Evolutionary conservation across 1,140 invertebrate species (phyloP).

Genomic region (Bombus balteatus): DNA sequence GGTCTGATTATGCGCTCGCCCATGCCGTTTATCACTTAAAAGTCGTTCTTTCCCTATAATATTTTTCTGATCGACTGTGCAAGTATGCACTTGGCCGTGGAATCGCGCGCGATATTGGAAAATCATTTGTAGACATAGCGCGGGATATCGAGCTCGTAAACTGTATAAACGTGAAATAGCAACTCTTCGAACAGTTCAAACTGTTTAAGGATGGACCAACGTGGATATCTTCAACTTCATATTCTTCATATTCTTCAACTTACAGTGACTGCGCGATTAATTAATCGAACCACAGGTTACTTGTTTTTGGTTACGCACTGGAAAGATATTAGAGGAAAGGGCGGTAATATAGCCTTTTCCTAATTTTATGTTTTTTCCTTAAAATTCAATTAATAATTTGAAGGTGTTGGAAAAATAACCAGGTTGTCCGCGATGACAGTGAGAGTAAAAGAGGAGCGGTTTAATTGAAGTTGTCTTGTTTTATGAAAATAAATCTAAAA

Average conservation of each 20-base stretch:
- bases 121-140: conserved; percentile 25
- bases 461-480: too few species aligned
- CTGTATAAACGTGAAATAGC: background rate
- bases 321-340: background rate
- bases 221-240: background rate
- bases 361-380: too few species aligned
- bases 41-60: background rate
- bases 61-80: background rate
- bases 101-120: conserved; percentile 5
- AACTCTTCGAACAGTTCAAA: too few species aligned
- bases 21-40: conserved; percentile 10
- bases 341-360: accelerated
- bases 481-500: too few species aligned
- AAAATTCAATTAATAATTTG: too few species aligned
- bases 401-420: too few species aligned
- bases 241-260: background rate
- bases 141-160: background rate
- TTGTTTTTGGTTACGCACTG: background rate
- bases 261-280: background rate
- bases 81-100: background rate
- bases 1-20: background rate
- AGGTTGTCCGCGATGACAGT: too few species aligned
- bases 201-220: background rate
- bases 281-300: background rate
- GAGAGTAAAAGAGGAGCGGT: too few species aligned